Base-by-base conservation (phyloP, 2,113 vertebrate species). In the Larimichthys crocea region DNA sequence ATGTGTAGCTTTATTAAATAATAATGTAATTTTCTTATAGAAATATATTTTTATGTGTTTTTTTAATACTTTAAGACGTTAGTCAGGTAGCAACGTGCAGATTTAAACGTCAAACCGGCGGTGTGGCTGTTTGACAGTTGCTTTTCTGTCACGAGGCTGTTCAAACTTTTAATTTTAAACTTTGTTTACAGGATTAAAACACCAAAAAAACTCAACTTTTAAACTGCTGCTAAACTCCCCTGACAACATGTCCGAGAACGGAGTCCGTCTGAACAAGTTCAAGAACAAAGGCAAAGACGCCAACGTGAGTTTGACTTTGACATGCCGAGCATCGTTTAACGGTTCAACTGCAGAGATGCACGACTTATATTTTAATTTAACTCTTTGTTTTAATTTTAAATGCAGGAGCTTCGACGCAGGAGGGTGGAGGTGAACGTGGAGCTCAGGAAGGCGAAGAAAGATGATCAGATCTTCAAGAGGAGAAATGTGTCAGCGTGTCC, bases 211-310 rank as follows among this genome's bases (percentile, higher is more conserved):
- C 9, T 64, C 5, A 1, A 35, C 31, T 31, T 24, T 44, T 77
- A 22, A 3, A 3, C 60, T n/a, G 42, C 57, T 82, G 48, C 48
- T 61, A 0, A 60, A 1, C 20, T 20, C 61, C 19, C 4, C 17
- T 10, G 8, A 17, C 48, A 46, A 20, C 57, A 99, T 99, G 98
- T 96, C 97, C 64, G 96, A 96, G 57, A 96, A 94, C 84, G 80
- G 71, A 20, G 94, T 90, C 24, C 97, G 98, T 20, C 86, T 99
- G 68, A 97, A 92, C 89, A 95, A 96, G 79, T 99, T 99, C 94
- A 99, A 99, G 94, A 98, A 99, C 94, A 99, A 99, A 94, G 98
- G 98, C 26, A 99, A 96, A 88, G 98, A 99, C 79, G 95, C 93
- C 2, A 91, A 71, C 42, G 91, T 92, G 70, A 91, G 91, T 86